These are phyloP conservation scores for Hylaea fasciaria DNA, from an alignment of 2,888 invertebrate species.

Conservation along the genomic window DNA sequence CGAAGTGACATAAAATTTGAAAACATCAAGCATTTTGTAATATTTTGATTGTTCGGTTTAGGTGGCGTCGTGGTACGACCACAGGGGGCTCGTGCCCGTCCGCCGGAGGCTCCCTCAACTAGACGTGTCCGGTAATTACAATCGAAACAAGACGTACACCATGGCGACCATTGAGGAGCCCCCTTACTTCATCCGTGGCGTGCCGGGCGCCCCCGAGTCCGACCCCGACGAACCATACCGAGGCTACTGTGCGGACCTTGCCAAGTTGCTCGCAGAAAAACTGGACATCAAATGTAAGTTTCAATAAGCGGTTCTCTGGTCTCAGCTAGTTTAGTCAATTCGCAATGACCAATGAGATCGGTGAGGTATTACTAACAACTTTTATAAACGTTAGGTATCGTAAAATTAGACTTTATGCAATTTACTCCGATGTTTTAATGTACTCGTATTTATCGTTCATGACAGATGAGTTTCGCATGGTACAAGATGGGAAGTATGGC, in stretches of 20 bases:
- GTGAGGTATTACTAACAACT: too few species aligned
- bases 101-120: slow-evolving; percentile 89
- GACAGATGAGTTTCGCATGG: slow-evolving; percentile 92
- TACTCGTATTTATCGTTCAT: slow-evolving; percentile 44
- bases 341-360: too few species aligned
- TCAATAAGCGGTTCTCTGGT: too few species aligned
- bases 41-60: slow-evolving; percentile 50
- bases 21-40: not conserved
- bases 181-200: slow-evolving; percentile 92
- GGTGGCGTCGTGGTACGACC: slow-evolving; percentile 95
- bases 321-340: too few species aligned
- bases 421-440: slow-evolving; percentile 7
- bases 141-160: slow-evolving; percentile 93
- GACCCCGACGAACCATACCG: slow-evolving; percentile 90
- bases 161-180: slow-evolving; percentile 94
- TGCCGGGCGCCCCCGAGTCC: slow-evolving; percentile 87
- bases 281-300: slow-evolving; percentile 94
- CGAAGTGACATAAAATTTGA: not conserved
- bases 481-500: slow-evolving; percentile 95
- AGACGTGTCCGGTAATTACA: slow-evolving; percentile 87
- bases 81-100: slow-evolving; percentile 89
- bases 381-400: too few species aligned
- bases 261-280: slow-evolving; percentile 91
- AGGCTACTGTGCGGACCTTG: slow-evolving; percentile 96
- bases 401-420: too few species aligned